phyloP scores from a whole-genome alignment of 2,113 vertebrate species.

The Sylvia atricapilla region DNA sequence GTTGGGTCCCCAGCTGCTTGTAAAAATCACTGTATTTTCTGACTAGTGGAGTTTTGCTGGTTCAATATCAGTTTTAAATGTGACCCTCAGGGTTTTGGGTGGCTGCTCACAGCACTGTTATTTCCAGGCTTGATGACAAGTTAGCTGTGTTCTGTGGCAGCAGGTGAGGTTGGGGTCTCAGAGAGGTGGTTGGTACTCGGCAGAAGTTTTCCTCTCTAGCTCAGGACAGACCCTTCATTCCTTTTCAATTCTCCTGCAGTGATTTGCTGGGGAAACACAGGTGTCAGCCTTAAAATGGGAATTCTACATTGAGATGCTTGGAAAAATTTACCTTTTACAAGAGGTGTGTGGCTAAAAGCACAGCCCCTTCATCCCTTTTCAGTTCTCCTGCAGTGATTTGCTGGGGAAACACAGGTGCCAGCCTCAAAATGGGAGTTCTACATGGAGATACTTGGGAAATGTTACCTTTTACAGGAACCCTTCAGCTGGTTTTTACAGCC shows the following conservation, averaged over 20 bases:
- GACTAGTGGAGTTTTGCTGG: background rate
- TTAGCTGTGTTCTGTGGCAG: background rate
- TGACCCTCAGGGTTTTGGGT: background rate
- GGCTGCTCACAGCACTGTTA: background rate
- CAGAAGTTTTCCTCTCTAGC: background rate
- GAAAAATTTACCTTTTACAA: background rate
- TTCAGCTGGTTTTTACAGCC: background rate
- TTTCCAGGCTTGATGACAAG: background rate
- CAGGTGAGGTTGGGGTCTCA: background rate
- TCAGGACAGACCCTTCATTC: background rate
- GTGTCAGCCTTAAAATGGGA: background rate
- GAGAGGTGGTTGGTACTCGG: background rate
- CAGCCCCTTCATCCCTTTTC: background rate
- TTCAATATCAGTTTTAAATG: background rate
- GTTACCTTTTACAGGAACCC: background rate
- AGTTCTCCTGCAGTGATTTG: background rate
- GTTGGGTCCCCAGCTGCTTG: background rate
- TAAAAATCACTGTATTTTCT: background rate
- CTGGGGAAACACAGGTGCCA: background rate
- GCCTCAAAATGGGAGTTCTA: background rate
- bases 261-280: background rate
- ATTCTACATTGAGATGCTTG: background rate
- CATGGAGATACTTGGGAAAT: background rate
- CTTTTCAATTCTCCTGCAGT: background rate
- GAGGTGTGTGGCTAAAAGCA: no score